These are phyloP conservation scores for Pollenia angustigena DNA, from an alignment of 2,888 invertebrate species.

Conservation along the genomic window DNA sequence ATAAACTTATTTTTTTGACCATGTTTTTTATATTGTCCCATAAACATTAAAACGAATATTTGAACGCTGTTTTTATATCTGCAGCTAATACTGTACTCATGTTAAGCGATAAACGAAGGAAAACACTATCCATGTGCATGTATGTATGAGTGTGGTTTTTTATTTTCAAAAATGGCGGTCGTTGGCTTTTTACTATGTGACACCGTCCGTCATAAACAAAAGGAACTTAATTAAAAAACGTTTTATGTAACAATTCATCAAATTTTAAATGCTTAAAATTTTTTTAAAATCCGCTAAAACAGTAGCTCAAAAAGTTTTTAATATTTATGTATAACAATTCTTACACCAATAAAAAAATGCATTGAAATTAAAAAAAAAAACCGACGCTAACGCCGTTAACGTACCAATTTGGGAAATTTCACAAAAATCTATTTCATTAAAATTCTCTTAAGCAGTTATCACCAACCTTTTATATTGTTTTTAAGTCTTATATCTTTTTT, in stretches of 20 bases:
- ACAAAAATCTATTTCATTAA: background rate
- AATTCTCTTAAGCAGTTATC: conserved; percentile 4
- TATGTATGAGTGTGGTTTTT: conserved; percentile 42
- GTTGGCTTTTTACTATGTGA: conserved; percentile 37
- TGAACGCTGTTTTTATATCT: conserved; percentile 32
- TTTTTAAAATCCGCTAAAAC: background rate
- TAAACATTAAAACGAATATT: background rate
- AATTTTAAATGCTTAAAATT: background rate
- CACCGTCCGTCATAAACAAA: conserved; percentile 7
- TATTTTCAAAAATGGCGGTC: conserved; percentile 75
- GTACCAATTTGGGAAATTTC: background rate
- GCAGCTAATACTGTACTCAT: conserved; percentile 68
- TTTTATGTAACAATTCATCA: conserved; percentile 1
- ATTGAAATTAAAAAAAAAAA: conserved; percentile 10
- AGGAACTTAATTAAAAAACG: conserved; percentile 11
- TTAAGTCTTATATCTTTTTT: background rate
- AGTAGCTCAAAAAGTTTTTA: background rate
- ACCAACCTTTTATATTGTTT: conserved; percentile 69
- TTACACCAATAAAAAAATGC: conserved; percentile 55
- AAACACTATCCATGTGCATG: conserved; percentile 35
- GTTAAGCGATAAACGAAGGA: conserved; percentile 53
- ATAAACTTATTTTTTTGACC: too few species aligned
- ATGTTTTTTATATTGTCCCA: background rate
- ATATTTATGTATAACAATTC: conserved; percentile 60
- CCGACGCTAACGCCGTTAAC: conserved; percentile 55